Evolutionary conservation across 2,888 invertebrate species (phyloP).

Genomic region (Ophion ellenae): DNA sequence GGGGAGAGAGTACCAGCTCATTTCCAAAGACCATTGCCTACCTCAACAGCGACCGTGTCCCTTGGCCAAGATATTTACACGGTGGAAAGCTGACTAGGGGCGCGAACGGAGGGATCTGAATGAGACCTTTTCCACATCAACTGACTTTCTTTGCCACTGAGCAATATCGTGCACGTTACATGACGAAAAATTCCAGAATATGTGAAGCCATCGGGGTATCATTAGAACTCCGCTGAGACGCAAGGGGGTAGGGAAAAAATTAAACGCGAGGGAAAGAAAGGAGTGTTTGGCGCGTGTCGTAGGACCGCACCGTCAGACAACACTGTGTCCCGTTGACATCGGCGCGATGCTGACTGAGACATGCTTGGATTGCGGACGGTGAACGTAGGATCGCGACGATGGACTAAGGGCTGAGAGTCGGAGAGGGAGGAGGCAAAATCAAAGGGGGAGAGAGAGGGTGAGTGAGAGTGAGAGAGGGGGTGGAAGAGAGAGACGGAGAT

Average conservation of each 20-base stretch:
- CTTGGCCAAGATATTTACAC: not conserved
- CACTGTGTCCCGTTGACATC: slow-evolving; percentile 56
- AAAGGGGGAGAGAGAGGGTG: slow-evolving; percentile 18
- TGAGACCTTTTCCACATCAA: not conserved
- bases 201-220: not conserved
- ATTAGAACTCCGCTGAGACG: not conserved
- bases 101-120: not conserved
- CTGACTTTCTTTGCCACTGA: not conserved
- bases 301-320: slow-evolving; percentile 49
- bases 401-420: slow-evolving; percentile 6
- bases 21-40: slow-evolving; percentile 52
- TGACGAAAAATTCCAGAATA: not conserved
- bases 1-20: not conserved
- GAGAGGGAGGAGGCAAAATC: not conserved
- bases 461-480: not conserved
- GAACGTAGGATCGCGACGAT: slow-evolving; percentile 35
- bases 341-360: slow-evolving; percentile 64
- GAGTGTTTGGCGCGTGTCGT: slow-evolving; percentile 56
- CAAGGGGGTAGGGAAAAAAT: not conserved
- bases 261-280: slow-evolving; percentile 13
- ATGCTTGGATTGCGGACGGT: slow-evolving; percentile 55
- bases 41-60: slow-evolving; percentile 53
- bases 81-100: no score
- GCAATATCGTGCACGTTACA: not conserved
- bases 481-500: slow-evolving; percentile 18